Evolutionary conservation across 2,888 invertebrate genomes (phyloP).

Genomic region (Apotomis turbidana): DNA sequence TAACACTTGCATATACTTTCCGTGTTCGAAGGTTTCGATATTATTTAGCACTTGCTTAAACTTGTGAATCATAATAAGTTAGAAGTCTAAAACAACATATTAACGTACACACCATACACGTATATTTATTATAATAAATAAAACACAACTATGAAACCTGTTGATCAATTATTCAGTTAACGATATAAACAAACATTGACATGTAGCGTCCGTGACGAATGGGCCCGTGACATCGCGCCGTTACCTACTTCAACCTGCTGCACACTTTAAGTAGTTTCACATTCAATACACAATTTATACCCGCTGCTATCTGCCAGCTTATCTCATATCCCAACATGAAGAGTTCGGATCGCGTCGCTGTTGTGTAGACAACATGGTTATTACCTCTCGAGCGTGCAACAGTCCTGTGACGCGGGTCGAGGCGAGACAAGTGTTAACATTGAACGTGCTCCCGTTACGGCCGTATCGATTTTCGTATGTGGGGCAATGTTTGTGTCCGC

Average conservation of each 20-base stretch:
- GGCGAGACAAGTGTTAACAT: slow-evolving; percentile 41
- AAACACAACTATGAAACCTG: too few relatives aligned
- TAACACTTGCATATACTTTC: background rate
- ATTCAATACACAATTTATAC: background rate
- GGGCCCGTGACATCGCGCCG: background rate
- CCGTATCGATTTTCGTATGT: slow-evolving; percentile 75
- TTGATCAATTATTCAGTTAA: background rate
- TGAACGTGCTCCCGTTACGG: slow-evolving; percentile 62
- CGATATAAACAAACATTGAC: background rate
- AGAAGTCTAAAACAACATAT: too few relatives aligned
- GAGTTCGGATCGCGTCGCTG: background rate
- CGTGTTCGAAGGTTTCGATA: too few relatives aligned
- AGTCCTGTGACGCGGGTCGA: slow-evolving; percentile 27
- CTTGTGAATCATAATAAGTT: too few relatives aligned
- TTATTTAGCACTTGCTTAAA: too few relatives aligned
- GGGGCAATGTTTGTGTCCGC: slow-evolving; percentile 64
- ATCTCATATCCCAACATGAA: background rate
- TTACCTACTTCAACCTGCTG: too few relatives aligned
- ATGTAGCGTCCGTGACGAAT: background rate
- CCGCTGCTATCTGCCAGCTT: background rate
- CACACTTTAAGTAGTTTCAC: too few relatives aligned
- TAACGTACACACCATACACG: too few relatives aligned
- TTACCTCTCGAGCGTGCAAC: slow-evolving; percentile 19
- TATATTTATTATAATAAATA: too few relatives aligned
- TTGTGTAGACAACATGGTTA: slow-evolving; percentile 21